phyloP scores from a whole-genome alignment of 2,797 vertebrate genomes.

The Threskiornis aethiopicus region DNA sequence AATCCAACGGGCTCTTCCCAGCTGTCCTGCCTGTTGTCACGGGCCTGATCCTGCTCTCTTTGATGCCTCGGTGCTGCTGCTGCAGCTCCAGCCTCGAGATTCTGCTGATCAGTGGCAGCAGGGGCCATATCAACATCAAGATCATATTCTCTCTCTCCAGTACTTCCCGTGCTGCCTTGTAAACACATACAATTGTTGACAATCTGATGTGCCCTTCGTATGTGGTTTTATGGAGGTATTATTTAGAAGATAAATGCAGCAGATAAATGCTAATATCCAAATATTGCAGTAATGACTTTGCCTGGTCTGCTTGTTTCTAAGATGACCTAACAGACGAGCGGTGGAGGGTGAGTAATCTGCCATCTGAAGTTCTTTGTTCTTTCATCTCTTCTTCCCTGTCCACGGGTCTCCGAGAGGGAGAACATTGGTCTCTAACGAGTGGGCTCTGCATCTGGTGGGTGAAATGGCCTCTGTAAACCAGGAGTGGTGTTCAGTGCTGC shows the following conservation, averaged over 20 bases:
- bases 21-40: not conserved
- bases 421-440: not conserved
- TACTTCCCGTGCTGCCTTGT: not conserved
- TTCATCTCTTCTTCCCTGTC: not conserved
- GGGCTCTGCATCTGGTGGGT: not conserved
- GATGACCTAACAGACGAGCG: not conserved
- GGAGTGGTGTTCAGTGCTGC: not conserved
- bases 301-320: slow-evolving; percentile 23
- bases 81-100: not conserved
- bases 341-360: slow-evolving; percentile 15
- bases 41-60: not conserved
- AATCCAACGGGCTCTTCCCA: not conserved
- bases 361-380: slow-evolving; percentile 32
- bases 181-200: not conserved
- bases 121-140: not conserved
- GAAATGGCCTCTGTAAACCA: not conserved
- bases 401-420: not conserved
- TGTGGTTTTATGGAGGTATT: not conserved
- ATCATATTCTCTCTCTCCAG: not conserved
- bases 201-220: not conserved
- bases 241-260: slow-evolving; percentile 10
- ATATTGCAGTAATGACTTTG: slow-evolving; percentile 22
- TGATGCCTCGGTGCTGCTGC: not conserved
- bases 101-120: not conserved
- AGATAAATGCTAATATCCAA: not conserved